These are phyloP conservation scores for Macrophya annulata DNA, from an alignment of 2,888 invertebrate genomes.

Conservation along the genomic window DNA sequence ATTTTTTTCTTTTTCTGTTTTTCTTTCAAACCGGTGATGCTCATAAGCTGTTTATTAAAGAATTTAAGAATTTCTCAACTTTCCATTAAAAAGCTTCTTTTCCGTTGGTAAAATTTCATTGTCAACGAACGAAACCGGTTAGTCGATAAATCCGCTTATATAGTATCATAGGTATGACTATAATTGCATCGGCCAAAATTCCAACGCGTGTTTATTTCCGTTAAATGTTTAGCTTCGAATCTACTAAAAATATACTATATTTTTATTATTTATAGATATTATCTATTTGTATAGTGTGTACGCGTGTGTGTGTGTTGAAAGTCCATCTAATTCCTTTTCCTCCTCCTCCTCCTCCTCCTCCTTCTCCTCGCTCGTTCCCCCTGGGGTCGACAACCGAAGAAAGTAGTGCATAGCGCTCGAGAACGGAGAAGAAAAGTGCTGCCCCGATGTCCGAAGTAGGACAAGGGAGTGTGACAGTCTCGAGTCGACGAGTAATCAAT, in stretches of 20 bases:
- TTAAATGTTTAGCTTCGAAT: neutral
- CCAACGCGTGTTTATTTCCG: neutral
- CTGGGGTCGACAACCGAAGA: slow-evolving; percentile 49
- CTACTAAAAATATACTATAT: neutral
- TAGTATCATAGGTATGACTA: too few species aligned
- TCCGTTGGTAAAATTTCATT: neutral
- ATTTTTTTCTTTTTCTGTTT: too few species aligned
- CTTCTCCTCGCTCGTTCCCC: neutral
- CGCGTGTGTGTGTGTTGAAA: neutral
- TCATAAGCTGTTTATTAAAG: neutral
- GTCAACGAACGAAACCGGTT: neutral
- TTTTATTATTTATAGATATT: neutral
- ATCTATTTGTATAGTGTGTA: neutral
- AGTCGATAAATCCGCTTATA: neutral
- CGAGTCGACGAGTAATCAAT: neutral
- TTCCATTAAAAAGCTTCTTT: neutral
- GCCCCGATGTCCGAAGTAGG: slow-evolving; percentile 22
- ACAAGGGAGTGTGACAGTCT: slow-evolving; percentile 37
- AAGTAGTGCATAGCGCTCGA: slow-evolving; percentile 42
- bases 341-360: neutral
- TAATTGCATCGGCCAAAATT: neutral
- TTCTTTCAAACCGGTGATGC: neutral
- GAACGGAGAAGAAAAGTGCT: slow-evolving; percentile 48
- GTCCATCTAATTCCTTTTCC: slow-evolving; percentile 12
- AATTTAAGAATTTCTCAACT: neutral